These are phyloP conservation scores for Hippoglossus hippoglossus DNA, from an alignment of 2,797 vertebrate genomes.

Conservation along the genomic window DNA sequence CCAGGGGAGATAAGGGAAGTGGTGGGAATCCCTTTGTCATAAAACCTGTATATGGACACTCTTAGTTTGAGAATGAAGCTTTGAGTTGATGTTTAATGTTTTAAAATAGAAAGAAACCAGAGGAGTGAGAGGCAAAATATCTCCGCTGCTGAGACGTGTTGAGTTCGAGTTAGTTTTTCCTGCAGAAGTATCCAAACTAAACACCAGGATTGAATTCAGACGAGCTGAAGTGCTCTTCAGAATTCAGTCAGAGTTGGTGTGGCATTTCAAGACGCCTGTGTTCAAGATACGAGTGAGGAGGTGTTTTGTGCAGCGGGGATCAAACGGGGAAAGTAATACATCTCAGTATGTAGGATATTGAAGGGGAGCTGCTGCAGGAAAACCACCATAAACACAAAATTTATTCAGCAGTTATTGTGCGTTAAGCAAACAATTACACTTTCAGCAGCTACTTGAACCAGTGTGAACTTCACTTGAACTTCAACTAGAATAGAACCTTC, in stretches of 20 bases:
- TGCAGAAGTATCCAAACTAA: neutral
- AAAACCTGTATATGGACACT: no score
- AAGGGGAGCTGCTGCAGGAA: neutral
- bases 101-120: neutral
- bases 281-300: neutral
- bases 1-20: no score
- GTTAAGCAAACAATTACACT: neutral
- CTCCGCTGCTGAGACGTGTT: neutral
- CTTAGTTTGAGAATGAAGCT: no score
- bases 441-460: neutral
- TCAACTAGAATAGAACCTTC: neutral
- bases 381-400: neutral
- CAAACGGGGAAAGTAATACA: neutral
- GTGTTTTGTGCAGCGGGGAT: slow-evolving; percentile 3
- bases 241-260: neutral
- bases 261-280: neutral
- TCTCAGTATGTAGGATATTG: neutral
- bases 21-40: no score
- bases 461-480: slow-evolving; percentile 14
- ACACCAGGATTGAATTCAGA: neutral
- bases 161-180: neutral
- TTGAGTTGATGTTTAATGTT: no score
- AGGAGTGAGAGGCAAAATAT: neutral
- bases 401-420: neutral
- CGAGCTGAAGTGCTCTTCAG: neutral